Base-by-base conservation (phyloP, 2,113 vertebrate genomes). In the crab-eating macaque (Macaca fascicularis) region DNA sequence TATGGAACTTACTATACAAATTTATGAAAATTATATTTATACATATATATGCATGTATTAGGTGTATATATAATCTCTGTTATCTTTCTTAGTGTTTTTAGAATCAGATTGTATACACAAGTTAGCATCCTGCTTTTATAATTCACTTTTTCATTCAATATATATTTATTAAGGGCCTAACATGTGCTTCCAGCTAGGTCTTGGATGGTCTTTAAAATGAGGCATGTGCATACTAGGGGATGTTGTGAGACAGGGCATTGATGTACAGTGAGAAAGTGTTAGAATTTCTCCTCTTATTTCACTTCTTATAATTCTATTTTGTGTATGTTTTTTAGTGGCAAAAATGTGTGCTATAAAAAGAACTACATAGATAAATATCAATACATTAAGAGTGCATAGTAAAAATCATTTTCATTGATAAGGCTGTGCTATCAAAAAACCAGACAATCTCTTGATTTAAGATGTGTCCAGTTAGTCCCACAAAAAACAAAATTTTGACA, bases 401-500 rank as follows among this genome's bases (percentile, higher is more conserved):
- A 90, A 96, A 93, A 96, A 48, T 61, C 81, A 87, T 88, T 97
- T 96, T 95, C 74, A 89, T 75, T 67, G 55, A 78, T 61, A 55
- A 90, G 72, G 1, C 20, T 91, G 25, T 10, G 30, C 85, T 90
- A 90, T 95, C 72, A 76, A 86, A 94, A 97, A 93, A 35, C 27
- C 40, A 67, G 76, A 9, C 12, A 89, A 67, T 86, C 61, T 48
- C 48, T 97, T 79, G 89, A 93, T 95, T 97, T 96, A 97, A 93
- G 35, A 97, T 96, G 55, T 84, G 48, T 64, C 38, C 59, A 95
- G 89, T 95, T 93, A 97, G 67, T 97, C 91, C 96, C 48, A 89
- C 50, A 90, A 97, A 32, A 97, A 93, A 93, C 97, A 96, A 97
- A 96, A 97, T 95, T 95, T 85, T 97, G 98, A 93, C 89, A 94